Evolutionary conservation across 92 coral and sea anemone species (phyloP).

Genomic region (Parazoanthus swiftii): DNA sequence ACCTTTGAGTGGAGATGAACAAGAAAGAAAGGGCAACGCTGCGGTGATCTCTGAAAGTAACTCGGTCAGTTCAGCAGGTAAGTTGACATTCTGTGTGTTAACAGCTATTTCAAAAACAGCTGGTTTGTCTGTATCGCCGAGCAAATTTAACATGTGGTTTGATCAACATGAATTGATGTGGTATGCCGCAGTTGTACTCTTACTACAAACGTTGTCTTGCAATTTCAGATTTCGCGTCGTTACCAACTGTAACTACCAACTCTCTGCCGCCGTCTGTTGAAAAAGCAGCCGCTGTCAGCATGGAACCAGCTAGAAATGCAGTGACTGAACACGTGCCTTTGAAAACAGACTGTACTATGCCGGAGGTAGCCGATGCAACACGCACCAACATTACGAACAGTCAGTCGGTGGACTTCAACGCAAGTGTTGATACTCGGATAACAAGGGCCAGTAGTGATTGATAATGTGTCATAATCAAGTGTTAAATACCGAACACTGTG

Average conservation of each 20-base stretch:
- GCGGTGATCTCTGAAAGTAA: neutral
- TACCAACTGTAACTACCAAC: neutral
- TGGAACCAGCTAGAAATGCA: constrained; percentile 1
- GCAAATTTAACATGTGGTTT: no score
- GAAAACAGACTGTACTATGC: neutral
- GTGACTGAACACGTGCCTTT: constrained; percentile 7
- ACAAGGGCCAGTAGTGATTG: neutral
- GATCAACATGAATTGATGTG: no score
- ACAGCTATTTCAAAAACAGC: neutral
- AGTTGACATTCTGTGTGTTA: neutral
- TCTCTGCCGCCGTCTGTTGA: neutral
- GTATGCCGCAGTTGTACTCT: neutral
- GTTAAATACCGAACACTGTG: neutral
- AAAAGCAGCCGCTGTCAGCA: neutral
- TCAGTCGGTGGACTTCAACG: neutral
- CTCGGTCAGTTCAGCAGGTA: constrained; percentile 6
- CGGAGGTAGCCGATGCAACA: neutral
- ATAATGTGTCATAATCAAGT: neutral
- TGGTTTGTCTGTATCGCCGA: no score
- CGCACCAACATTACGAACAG: neutral
- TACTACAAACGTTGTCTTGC: neutral
- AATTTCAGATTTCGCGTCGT: neutral
- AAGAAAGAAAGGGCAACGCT: neutral
- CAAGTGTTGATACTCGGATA: neutral
- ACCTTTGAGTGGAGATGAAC: neutral